These are phyloP conservation scores for Neodiprion virginianus DNA, from an alignment of 1,140 invertebrate genomes.

Conservation along the genomic window DNA sequence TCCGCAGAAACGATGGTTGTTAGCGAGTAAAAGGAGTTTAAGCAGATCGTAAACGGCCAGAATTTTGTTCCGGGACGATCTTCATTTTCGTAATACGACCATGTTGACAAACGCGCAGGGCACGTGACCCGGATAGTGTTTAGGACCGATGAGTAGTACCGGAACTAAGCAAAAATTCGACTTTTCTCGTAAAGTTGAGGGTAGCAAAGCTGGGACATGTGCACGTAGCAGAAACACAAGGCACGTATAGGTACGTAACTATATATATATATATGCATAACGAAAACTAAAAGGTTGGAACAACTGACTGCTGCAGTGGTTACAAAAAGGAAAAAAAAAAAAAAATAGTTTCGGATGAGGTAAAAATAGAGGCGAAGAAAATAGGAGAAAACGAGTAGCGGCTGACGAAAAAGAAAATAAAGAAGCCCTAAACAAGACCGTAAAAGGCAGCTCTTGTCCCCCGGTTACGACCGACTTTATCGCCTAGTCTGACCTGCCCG, in stretches of 20 bases:
- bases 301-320: no score
- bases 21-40: not conserved
- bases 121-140: not conserved
- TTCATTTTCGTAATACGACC: not conserved
- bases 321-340: no score
- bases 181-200: no score
- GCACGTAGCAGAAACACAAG: no score
- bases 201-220: no score
- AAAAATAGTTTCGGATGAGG: not conserved
- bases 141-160: not conserved
- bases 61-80: not conserved
- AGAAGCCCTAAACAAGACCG: conserved; percentile 5
- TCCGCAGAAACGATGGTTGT: not conserved
- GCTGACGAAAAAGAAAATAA: not conserved
- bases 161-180: no score
- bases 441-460: conserved; percentile 2
- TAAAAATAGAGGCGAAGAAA: not conserved
- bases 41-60: not conserved
- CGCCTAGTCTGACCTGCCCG: not conserved
- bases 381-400: not conserved
- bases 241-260: no score
- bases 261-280: no score
- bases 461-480: conserved; percentile 3
- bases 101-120: not conserved
- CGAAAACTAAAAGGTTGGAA: no score